Base-by-base conservation (phyloP, 2,113 vertebrate species). In the Fregetta grallaria region DNA sequence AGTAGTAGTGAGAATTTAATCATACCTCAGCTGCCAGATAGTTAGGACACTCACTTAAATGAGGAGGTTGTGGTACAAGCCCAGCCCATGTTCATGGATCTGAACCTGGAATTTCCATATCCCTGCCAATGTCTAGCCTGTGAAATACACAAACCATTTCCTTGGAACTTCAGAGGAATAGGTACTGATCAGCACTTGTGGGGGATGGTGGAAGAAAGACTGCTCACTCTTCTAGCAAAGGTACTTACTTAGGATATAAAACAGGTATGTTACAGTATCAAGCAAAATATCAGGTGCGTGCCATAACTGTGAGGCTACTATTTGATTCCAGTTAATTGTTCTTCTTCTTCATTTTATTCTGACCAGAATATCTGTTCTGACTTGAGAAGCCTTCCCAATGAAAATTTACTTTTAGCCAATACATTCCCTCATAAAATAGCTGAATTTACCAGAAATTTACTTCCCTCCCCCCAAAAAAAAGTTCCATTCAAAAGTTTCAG, bases 311-410 rank as follows among this genome's bases (percentile, higher is more conserved):
- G 47, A 92, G 62, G 77, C 49, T 87, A 67, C 38, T 63, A 40
- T 63, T 95, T 87, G 44, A 71, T 84, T 87, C n/a, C 74, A 94
- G 77, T 49, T 92, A 71, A 75, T n/a, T 65, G 66, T 52, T 26
- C 89, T 91, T 81, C 40, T 84, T 89, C 45, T 90, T 50, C n/a
- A 34, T 89, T 96, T 89, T 84, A 44, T 83, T 94, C 59, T 88
- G 59, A 84, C 59, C 71, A 94, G 53, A 93, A 88, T 62, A 18
- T 23, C 52, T 86, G 18, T 78, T 94, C 52, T 61, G 38, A 47
- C 40, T 61, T 36, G 22, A 89, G 47, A 86, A 92, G 93, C 9
- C 8, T 91, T 93, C 59, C 34, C 55, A 96, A 56, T 34, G 38
- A 86, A 92, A 89, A 89, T 79, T 42, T 65, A 68, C 13, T 59